A percentile compares a stretch with the other conserved stretches of the same genome.
phyloP scores from a whole-genome alignment of 2,113 vertebrate genomes.

The Larimichthys polyactis region DNA sequence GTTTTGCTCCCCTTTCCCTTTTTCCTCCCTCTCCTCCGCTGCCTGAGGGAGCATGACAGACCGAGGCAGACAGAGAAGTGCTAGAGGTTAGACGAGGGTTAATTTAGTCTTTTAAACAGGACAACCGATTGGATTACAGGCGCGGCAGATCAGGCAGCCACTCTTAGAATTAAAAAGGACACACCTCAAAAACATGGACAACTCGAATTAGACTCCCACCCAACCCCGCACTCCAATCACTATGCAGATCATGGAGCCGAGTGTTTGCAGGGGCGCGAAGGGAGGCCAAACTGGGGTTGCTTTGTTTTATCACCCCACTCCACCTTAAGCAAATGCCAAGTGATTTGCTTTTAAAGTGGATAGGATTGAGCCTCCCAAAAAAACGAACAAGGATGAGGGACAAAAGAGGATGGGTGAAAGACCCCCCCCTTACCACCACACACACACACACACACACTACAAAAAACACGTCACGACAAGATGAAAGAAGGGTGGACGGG shows the following conservation, averaged over 20 bases:
- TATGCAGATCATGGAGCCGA: conserved; percentile 69
- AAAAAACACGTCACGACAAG: conserved; percentile 61
- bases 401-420: conserved; percentile 62
- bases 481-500: conserved; percentile 71
- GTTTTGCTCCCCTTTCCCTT: conserved; percentile 2
- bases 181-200: conserved; percentile 67
- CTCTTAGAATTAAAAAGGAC: conserved; percentile 72
- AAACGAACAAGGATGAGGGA: conserved; percentile 57
- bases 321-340: conserved; percentile 70
- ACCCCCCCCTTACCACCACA: neutral
- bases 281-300: conserved; percentile 62
- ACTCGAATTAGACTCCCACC: conserved; percentile 47
- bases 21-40: neutral
- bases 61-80: conserved; percentile 56
- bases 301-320: conserved; percentile 54
- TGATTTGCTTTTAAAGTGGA: conserved; percentile 73
- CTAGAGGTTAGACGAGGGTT: conserved; percentile 76
- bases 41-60: conserved; percentile 58
- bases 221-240: conserved; percentile 35
- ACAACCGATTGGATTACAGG: conserved; percentile 76
- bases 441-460: neutral
- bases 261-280: conserved; percentile 18
- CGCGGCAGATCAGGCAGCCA: conserved; percentile 55
- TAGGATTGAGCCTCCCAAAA: conserved; percentile 52
- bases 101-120: conserved; percentile 79